Evolutionary conservation across 2,888 invertebrate genomes (phyloP).

Genomic region (Patella depressa): DNA sequence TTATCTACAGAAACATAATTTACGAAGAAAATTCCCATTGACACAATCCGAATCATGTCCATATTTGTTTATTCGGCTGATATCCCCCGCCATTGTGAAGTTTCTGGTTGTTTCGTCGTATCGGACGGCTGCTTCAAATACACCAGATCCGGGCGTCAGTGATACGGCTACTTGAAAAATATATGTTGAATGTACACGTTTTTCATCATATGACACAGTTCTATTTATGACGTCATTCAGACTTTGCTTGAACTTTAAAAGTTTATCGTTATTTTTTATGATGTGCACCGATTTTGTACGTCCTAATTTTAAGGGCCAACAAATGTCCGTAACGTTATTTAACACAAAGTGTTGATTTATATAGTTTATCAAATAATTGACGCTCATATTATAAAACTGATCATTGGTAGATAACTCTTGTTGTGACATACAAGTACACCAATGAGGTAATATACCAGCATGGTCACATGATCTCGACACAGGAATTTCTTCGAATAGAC

Average conservation of each 20-base stretch:
- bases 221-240: background rate
- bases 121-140: background rate
- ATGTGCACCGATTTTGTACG: slow-evolving; percentile 20
- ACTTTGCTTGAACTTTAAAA: background rate
- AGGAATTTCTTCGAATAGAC: slow-evolving; percentile 5
- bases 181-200: background rate
- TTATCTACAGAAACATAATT: slow-evolving; percentile 5
- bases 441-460: background rate
- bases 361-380: background rate
- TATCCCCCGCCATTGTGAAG: slow-evolving; percentile 11
- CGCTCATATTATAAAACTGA: background rate
- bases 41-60: slow-evolving; percentile 9
- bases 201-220: background rate
- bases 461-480: background rate
- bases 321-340: background rate
- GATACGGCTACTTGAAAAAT: background rate
- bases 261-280: background rate
- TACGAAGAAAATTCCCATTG: background rate
- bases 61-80: slow-evolving; percentile 13
- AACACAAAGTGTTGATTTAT: background rate
- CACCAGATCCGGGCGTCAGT: slow-evolving; percentile 59
- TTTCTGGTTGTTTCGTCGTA: background rate
- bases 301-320: slow-evolving; percentile 20
- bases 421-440: background rate
- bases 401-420: background rate